phyloP scores from a whole-genome alignment of 2,888 invertebrate genomes.

The Myopa testacea region DNA sequence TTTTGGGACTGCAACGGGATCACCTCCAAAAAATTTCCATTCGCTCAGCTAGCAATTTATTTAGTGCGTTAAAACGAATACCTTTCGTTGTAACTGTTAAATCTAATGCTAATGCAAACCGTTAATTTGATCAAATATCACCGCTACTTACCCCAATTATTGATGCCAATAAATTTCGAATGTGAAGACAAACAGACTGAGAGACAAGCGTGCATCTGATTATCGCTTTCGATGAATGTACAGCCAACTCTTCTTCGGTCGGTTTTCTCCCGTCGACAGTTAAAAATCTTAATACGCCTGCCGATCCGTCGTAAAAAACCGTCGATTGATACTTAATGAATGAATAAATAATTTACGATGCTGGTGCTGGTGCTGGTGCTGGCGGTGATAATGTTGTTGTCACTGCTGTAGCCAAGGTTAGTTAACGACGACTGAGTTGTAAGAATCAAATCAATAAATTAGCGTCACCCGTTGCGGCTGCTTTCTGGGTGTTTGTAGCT shows the following conservation, averaged over 20 bases:
- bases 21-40: slow-evolving; percentile 6
- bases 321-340: slow-evolving; percentile 31
- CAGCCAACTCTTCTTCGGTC: background rate
- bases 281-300: slow-evolving; percentile 25
- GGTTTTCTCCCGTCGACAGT: slow-evolving; percentile 30
- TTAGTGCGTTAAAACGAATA: background rate
- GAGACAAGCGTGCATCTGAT: slow-evolving; percentile 37
- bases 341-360: slow-evolving; percentile 32
- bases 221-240: background rate
- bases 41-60: background rate
- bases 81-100: slow-evolving; percentile 19
- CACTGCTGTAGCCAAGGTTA: slow-evolving; percentile 24
- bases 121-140: slow-evolving; percentile 61
- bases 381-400: slow-evolving; percentile 17
- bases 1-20: slow-evolving; percentile 12
- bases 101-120: slow-evolving; percentile 47
- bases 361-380: slow-evolving; percentile 42
- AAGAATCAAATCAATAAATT: slow-evolving; percentile 56
- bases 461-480: slow-evolving; percentile 39
- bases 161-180: slow-evolving; percentile 34
- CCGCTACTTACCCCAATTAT: slow-evolving; percentile 64
- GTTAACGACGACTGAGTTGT: slow-evolving; percentile 43
- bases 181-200: slow-evolving; percentile 35
- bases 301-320: slow-evolving; percentile 25
- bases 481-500: slow-evolving; percentile 7